A percentile compares a stretch with the other conserved stretches of the same genome.
phyloP scores from a whole-genome alignment of 2,888 invertebrate genomes.

The Coenonympha arcania region DNA sequence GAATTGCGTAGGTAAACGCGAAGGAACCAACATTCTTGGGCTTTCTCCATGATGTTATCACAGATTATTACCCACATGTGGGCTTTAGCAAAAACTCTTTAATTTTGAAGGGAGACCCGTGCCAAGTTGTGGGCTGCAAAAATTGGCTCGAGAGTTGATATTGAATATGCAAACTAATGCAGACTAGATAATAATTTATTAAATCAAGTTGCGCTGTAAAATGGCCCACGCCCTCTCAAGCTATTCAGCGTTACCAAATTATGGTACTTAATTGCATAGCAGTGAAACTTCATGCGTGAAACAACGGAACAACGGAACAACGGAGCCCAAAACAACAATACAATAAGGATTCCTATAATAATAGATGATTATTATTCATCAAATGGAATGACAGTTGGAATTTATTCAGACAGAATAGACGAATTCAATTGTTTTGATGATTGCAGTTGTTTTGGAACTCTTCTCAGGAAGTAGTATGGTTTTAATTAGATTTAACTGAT shows the following conservation, averaged over 20 bases:
- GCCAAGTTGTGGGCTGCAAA: too few species aligned
- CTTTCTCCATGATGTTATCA: too few species aligned
- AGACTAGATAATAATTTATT: too few species aligned
- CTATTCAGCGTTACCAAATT: background rate
- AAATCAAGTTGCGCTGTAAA: background rate
- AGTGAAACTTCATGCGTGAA: background rate
- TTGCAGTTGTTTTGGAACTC: background rate
- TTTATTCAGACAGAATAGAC: slow-evolving; percentile 1
- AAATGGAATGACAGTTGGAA: slow-evolving; percentile 6
- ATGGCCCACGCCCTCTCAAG: background rate
- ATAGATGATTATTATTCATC: slow-evolving; percentile 1
- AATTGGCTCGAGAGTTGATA: too few species aligned
- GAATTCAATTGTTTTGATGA: slow-evolving; percentile 3
- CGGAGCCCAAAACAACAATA: slow-evolving; percentile 7
- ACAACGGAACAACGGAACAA: slow-evolving; percentile 1
- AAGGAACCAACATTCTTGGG: too few species aligned
- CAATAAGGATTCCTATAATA: slow-evolving; percentile 3
- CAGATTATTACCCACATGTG: too few species aligned
- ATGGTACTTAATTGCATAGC: slow-evolving; percentile 1
- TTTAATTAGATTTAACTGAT: slow-evolving; percentile 3
- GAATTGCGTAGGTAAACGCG: too few species aligned
- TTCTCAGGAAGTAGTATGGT: background rate
- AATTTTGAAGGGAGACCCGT: too few species aligned
- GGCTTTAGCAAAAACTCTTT: too few species aligned
- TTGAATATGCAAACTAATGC: too few species aligned